phyloP scores from a whole-genome alignment of 2,113 vertebrate genomes.

The Pedetes capensis region DNA sequence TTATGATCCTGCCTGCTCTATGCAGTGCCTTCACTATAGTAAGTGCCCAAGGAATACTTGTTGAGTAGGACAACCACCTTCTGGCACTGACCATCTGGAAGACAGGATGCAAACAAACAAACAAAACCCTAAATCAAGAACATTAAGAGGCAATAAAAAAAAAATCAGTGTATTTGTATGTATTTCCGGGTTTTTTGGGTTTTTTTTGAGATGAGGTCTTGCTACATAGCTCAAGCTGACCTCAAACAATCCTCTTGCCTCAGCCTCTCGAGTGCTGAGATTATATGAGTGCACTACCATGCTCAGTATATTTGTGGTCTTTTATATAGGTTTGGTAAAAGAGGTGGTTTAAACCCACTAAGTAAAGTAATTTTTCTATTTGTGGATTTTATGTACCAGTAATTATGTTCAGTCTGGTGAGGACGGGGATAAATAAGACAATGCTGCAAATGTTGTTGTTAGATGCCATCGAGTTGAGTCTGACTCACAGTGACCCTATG shows the following conservation, averaged over 20 bases:
- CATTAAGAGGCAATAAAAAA: neutral
- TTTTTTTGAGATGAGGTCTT: no score
- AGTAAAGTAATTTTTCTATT: constrained; percentile 3
- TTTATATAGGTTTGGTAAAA: neutral
- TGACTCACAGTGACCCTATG: no score
- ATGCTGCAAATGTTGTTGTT: no score
- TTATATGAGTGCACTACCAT: no score
- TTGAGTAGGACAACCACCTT: neutral
- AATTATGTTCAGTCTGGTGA: neutral
- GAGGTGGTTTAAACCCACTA: neutral
- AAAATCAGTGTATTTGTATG: neutral
- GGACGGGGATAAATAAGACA: neutral
- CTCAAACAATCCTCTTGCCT: no score
- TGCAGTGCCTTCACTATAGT: neutral
- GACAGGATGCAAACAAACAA: neutral
- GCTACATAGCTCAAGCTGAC: no score
- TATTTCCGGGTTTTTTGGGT: no score
- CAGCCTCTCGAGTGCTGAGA: no score
- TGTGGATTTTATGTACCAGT: neutral
- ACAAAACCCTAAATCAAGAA: neutral
- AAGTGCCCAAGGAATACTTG: neutral
- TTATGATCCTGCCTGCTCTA: neutral
- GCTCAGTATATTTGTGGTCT: neutral
- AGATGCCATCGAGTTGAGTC: no score
- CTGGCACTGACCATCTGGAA: neutral